phyloP scores from a whole-genome alignment of 1,140 invertebrate species.

The Eupeodes corollae region DNA sequence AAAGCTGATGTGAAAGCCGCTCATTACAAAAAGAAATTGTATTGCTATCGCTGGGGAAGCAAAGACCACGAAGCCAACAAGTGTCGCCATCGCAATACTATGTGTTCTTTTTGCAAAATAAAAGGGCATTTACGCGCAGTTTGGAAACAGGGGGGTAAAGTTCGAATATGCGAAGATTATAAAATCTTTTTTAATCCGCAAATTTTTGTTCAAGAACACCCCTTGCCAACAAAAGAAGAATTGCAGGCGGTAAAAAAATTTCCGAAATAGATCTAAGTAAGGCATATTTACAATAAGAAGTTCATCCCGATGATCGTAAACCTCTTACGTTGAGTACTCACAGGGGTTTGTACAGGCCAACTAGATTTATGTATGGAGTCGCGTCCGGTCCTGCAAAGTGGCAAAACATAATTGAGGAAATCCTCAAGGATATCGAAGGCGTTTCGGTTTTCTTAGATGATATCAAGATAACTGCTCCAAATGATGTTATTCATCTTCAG shows the following conservation, averaged over 20 bases:
- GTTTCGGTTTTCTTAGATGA: slow-evolving; percentile 19
- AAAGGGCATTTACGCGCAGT: slow-evolving; percentile 6
- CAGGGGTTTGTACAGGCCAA: slow-evolving; percentile 11
- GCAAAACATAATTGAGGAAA: slow-evolving; percentile 19
- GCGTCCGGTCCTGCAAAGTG: slow-evolving; percentile 20
- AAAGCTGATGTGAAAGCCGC: neutral
- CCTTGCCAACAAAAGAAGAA: slow-evolving; percentile 17
- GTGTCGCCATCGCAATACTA: slow-evolving; percentile 1
- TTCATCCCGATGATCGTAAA: slow-evolving; percentile 8
- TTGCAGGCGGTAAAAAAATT: slow-evolving; percentile 13
- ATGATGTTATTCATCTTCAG: slow-evolving; percentile 4
- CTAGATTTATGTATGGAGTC: slow-evolving; percentile 14
- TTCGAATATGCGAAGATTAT: slow-evolving; percentile 8
- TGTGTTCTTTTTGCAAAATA: slow-evolving; percentile 1
- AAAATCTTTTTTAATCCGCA: slow-evolving; percentile 14
- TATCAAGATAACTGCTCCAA: slow-evolving; percentile 11
- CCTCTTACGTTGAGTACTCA: slow-evolving; percentile 15
- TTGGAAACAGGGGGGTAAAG: slow-evolving; percentile 33
- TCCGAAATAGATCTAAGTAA: slow-evolving; percentile 15
- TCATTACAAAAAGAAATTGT: neutral
- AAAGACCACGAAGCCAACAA: neutral
- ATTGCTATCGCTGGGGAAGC: slow-evolving; percentile 3
- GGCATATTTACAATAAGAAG: slow-evolving; percentile 16
- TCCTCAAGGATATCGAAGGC: slow-evolving; percentile 12
- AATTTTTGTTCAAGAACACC: slow-evolving; percentile 15